Base-by-base conservation (phyloP, 2,888 invertebrate species). In the Nomada ferruginata region DNA sequence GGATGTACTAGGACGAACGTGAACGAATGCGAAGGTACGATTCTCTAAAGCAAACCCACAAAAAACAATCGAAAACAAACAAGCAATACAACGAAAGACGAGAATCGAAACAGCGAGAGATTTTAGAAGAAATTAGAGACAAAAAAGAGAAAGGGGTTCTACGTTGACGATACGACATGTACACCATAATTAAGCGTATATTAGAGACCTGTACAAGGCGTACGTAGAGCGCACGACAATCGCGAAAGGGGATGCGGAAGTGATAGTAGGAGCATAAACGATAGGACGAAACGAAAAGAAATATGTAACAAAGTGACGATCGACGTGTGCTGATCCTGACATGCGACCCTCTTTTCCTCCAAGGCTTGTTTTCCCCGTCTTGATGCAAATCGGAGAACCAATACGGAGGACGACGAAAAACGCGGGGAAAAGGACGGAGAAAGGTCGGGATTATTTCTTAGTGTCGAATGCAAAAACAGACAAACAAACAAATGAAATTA, bases 371-470 rank as follows among this genome's bases (percentile, higher is more conserved):
- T 4, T 20, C 57, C 55, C 47, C n/a, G 23, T 60, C 18, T 9
- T 47, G 52, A 23, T 61, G 13, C 20, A 61, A 44, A 76, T 44
- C 29, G 75, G 65, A 36, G 47, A 50, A 36, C 20, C 47, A 76
- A 61, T n/a, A 59, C 59, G 36, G 23, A 47, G 71, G 76, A 63
- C 75, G 61, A 18, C 61, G 60, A 50, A 50, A 55, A 57, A 42
- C 20, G 52, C 26, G 75, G 36, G 42, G 68, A 72, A 29, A 70
- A 52, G 47, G 69, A 70, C 23, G 76, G 79, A 79, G 79, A 80
- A 80, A 80, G 79, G 80, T 80, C 79, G 80, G 79, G 79, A 79
- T 77, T 57, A 65, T 66, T 79, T 73, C 70, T 64, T 79, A 70
- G 81, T 74, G 80, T 81, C 81, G 78, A 79, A 80, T 72, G 82